Evolutionary conservation across 1,140 invertebrate genomes (phyloP), one percentile per base, ranked within the genome.

Genomic region (Antheraea mylitta): DNA sequence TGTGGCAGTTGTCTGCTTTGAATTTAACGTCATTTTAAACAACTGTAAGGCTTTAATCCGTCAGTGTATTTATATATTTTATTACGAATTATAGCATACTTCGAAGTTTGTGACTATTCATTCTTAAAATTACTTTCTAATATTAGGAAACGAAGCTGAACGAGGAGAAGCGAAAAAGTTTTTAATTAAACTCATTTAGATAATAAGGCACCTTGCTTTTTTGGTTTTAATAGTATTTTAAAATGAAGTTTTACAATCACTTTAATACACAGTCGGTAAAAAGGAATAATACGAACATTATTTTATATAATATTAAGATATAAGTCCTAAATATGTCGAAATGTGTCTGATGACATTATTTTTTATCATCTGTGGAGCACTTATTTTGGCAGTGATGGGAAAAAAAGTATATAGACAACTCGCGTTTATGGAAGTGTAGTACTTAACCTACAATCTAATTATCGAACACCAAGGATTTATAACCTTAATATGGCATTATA

Each of bases 401-500:
- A 53, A 53, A 13, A 13, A 53, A 53, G 11, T 11, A 53, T 6
- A 53, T 0, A 16, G 45, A 6, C 45, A 53, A 16, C 16, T 13
- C 16, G 16, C 11, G 45, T 13, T 6, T 13, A n/a, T 63, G 16
- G 13, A 63, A 63, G 11, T 63, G 38, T 42, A 63, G 16, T 63
- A 13, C 16, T 37, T n/a, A 36, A 37, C 22, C 13, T 63, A 37
- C 6, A 63, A 63, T 58, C 66, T 68, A 72, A 66, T 66, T 66
- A 76, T 80, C 75, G 77, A 77, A 79, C 77, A 83, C 79, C 78
- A 72, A 77, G 70, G 67, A 74, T 80, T 53, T 53, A 53, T 83
- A 80, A 84, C 80, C 78, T 80, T 87, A 87, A 87, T 87, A 87
- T 87, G 85, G 85, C 85, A 86, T 85, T 87, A 84, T 60, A 74